Conservation (phyloP, 2,113 vertebrate genomes). For the Lophius piscatorius region DNA sequence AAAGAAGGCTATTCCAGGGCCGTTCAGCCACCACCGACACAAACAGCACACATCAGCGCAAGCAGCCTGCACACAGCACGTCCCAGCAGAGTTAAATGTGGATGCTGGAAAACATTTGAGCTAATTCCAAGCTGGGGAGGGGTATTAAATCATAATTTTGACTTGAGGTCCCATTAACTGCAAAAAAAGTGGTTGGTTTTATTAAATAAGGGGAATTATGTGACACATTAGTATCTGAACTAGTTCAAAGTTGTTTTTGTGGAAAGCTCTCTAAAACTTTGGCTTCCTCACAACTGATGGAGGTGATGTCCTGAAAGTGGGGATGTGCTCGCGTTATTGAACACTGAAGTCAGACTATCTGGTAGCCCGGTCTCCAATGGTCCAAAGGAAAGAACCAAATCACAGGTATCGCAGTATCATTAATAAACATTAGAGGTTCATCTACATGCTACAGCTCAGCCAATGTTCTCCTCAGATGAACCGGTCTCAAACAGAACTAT, state of each 20-base stretch:
- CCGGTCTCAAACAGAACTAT: constrained; percentile 42
- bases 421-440: constrained; percentile 70
- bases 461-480: constrained; percentile 38
- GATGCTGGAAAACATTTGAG: constrained; percentile 45
- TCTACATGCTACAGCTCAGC: constrained; percentile 60
- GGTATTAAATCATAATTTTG: too few species aligned
- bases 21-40: constrained; percentile 40
- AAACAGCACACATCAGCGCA: constrained; percentile 71
- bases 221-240: too few species aligned
- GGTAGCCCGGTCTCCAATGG: constrained; percentile 46
- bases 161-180: constrained; percentile 57
- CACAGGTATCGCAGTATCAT: constrained; percentile 40
- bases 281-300: constrained; percentile 2
- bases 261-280: constrained; percentile 16
- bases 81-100: constrained; percentile 42
- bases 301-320: constrained; percentile 21
- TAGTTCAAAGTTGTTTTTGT: too few species aligned
- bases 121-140: constrained; percentile 22
- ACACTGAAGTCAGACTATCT: constrained; percentile 33
- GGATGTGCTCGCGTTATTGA: constrained; percentile 31
- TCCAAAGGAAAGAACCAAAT: constrained; percentile 45
- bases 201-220: too few species aligned
- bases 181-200: constrained; percentile 35
- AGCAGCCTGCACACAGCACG: constrained; percentile 41
- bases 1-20: constrained; percentile 69